These are phyloP conservation scores for Pseudeuparius sepicola DNA, from an alignment of 2,888 invertebrate genomes.

Conservation along the genomic window DNA sequence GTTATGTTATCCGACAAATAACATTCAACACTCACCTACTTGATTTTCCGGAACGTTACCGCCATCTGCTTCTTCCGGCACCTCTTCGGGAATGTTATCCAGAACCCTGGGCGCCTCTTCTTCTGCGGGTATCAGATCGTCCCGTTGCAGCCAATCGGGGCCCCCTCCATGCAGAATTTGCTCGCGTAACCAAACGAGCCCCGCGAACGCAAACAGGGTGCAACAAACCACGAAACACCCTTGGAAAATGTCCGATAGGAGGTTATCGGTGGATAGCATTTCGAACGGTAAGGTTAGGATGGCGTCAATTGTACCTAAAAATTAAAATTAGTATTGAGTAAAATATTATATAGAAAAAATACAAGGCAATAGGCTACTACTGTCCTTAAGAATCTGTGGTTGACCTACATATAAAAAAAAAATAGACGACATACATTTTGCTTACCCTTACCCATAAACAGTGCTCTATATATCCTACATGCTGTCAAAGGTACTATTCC, in stretches of 20 bases:
- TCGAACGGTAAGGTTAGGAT: conserved; percentile 82
- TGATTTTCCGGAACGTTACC: conserved; percentile 28
- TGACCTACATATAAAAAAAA: too few relatives aligned
- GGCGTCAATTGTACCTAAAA: conserved; percentile 71
- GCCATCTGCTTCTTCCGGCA: conserved; percentile 26
- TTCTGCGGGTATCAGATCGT: conserved; percentile 45
- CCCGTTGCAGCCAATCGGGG: conserved; percentile 88
- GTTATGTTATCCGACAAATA: too few relatives aligned
- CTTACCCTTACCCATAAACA: conserved; percentile 19
- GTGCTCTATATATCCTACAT: conserved; percentile 70
- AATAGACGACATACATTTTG: too few relatives aligned
- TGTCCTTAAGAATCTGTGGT: too few relatives aligned
- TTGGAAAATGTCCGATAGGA: conserved; percentile 88
- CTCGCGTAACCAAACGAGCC: conserved; percentile 93
- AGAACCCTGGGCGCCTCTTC: conserved; percentile 31
- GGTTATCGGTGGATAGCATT: conserved; percentile 85
- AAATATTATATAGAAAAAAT: too few relatives aligned
- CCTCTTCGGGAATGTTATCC: conserved; percentile 33
- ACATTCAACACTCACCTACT: conserved; percentile 15
- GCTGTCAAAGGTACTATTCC: conserved; percentile 94
- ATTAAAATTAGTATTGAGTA: too few relatives aligned
- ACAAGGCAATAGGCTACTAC: too few relatives aligned
- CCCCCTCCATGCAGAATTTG: conserved; percentile 97
- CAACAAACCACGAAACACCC: conserved; percentile 96
- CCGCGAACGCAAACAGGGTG: conserved; percentile 92